Evolutionary conservation across 1,140 invertebrate genomes (phyloP), one percentile per base, ranked within the genome.

Genomic region (Drosophila rufa): DNA sequence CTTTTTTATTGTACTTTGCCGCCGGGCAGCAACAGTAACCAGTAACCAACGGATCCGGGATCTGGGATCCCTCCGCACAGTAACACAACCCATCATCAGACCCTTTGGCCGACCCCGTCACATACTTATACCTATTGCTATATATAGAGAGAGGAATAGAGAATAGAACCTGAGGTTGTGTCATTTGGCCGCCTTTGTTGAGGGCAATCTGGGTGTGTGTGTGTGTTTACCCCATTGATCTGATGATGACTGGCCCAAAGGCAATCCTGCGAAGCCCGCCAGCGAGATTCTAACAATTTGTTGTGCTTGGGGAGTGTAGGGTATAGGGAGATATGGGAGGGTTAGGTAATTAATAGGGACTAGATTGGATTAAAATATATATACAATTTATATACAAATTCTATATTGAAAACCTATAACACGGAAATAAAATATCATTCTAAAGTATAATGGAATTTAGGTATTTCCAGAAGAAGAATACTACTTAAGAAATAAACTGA

Each of bases 1-100:
- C 53, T 89, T 90, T 55, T 90, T 90, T 90, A 81, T 90, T 89
- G 75, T 90, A 73, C 66, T 69, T 75, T 74, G 85, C 83, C 82
- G 73, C 84, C 58, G 81, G 78, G 80, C 70, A 71, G 45, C 53
- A 70, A 17, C 33, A 27, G 43, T 47, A 55, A 51, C 59, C 46
- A 30, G 27, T 30, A 53, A 40, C 53, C 38, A 43, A 38, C 40
- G 27, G 57, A n/a, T 38, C 53, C 53, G 51, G 51, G 33, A n/a
- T 38, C 53, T 19, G 33, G 51, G 33, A 55, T 38, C 22, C 53
- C 57, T 42, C 57, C 40, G 9, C 12, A 33, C 30, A 62, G 57
- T 62, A 45, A 61, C 62, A 45, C 62, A 55, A 40, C 33, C 53
- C 53, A 42, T 33, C 36, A 42, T 42, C 51, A 42, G 60, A 53